Evolutionary conservation across 2,113 vertebrate genomes (phyloP), one percentile per base, ranked within the genome.

Genomic region (Grammomys dolichurus): DNA sequence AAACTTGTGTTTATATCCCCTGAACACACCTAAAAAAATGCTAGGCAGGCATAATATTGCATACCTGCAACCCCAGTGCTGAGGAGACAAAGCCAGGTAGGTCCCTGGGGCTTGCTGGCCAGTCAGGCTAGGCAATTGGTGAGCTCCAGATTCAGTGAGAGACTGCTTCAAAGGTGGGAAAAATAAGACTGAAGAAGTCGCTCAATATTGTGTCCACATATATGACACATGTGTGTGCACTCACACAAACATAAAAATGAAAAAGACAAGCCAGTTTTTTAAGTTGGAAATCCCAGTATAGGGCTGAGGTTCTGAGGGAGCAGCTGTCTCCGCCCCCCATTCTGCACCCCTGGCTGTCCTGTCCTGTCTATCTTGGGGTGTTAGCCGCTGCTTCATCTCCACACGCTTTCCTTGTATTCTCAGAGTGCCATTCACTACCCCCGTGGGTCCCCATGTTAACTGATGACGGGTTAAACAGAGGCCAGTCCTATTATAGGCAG

Each of bases 341-440:
- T 63, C 24, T 33, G 20, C n/a, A 40, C 40, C 46, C 9, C n/a
- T 13, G 2, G 10, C 24, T 20, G 2, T 26, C 26, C 81, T 69
- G 67, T 54, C 3, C 20, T 16, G 16, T 75, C 56, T 7, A 51
- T 8, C 20, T 2, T 16, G 67, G 16, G 1, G 0, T 14, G 1
- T 43, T n/a, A 0, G 31, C 0, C 14, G 4, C 40, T 31, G 24
- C 43, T 51, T 33, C 1, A 36, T 24, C 11, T 10, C 5, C 24
- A 6, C 33, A 2, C 0, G 13, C 9, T 1, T 20, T 28, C n/a
- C 56, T 65, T 5, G 46, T 12, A 31, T 36, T 16, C 76, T 87
- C 33, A 1, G 58, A 73, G 17, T 14, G 0, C 10, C 65, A 0
- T 56, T 22, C 16, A 0, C 1, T 7, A 72, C 0, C 2, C 10